Evolutionary conservation across 2,113 vertebrate genomes (phyloP).

Genomic region (Heterotis niloticus): DNA sequence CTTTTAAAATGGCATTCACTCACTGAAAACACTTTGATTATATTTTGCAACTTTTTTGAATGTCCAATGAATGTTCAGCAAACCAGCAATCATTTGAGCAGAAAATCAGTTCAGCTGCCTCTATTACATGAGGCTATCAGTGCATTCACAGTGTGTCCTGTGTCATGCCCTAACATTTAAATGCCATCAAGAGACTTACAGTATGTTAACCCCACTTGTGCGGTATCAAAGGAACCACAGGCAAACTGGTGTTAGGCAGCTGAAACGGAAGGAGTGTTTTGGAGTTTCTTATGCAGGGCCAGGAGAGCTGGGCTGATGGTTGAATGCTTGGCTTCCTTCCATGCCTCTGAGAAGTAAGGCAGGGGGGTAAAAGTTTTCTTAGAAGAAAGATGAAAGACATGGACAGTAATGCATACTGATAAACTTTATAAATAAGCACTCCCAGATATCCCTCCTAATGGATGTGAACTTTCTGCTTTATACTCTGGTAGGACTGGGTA

Average conservation of each 20-base stretch:
- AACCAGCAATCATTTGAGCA: no score
- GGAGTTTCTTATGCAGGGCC: not conserved
- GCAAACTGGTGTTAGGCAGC: not conserved
- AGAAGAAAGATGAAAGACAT: not conserved
- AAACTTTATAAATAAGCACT: not conserved
- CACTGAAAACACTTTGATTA: not conserved
- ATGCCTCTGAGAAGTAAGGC: slow-evolving; percentile 49
- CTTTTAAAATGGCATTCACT: not conserved
- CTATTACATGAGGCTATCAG: not conserved
- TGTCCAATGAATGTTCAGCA: not conserved
- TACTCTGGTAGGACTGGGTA: not conserved
- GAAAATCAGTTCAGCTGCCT: not conserved
- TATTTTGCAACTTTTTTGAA: not conserved
- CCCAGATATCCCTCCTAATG: not conserved
- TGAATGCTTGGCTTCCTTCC: slow-evolving; percentile 65
- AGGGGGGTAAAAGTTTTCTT: slow-evolving; percentile 6
- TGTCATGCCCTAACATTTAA: not conserved
- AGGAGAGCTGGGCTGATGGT: slow-evolving; percentile 53
- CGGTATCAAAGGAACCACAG: not conserved
- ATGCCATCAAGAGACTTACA: not conserved
- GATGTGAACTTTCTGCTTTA: no score
- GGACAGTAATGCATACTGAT: not conserved
- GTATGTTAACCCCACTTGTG: not conserved
- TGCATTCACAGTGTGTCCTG: not conserved
- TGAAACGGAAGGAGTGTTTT: slow-evolving; percentile 11